These are phyloP conservation scores for Raillietiella orientalis DNA, from an alignment of 2,888 invertebrate species.

Conservation along the genomic window DNA sequence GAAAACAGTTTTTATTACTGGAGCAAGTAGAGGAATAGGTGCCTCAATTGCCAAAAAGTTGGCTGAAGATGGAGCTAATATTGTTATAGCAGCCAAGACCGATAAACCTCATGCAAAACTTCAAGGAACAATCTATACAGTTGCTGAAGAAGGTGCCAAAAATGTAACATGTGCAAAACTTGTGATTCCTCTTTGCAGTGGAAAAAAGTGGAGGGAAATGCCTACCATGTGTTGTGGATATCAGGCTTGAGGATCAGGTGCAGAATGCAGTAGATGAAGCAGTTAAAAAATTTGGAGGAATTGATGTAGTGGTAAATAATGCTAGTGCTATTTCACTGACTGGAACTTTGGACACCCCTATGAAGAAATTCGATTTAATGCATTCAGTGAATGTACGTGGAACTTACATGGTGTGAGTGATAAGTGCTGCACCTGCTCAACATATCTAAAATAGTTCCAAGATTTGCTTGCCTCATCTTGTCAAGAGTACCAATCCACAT, in stretches of 20 bases:
- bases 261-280: constrained; percentile 34
- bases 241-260: constrained; percentile 44
- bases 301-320: constrained; percentile 81
- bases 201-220: constrained; percentile 56
- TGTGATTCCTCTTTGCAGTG: constrained; percentile 20
- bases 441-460: too few relatives aligned
- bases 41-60: constrained; percentile 75
- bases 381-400: constrained; percentile 74
- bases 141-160: constrained; percentile 47
- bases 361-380: constrained; percentile 94
- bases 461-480: constrained; percentile 49
- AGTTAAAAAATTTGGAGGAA: constrained; percentile 62
- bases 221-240: constrained; percentile 56
- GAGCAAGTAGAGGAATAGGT: constrained; percentile 85
- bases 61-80: constrained; percentile 66
- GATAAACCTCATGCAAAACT: constrained; percentile 62
- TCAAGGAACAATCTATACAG: constrained; percentile 65
- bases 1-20: constrained; percentile 71
- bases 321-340: constrained; percentile 76
- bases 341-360: constrained; percentile 45
- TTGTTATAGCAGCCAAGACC: constrained; percentile 71
- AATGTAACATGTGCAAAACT: background rate
- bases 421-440: background rate
- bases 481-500: constrained; percentile 62
- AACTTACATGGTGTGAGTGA: constrained; percentile 57